Evolutionary conservation across 2,888 invertebrate species (phyloP).

Genomic region (Pecten maximus): DNA sequence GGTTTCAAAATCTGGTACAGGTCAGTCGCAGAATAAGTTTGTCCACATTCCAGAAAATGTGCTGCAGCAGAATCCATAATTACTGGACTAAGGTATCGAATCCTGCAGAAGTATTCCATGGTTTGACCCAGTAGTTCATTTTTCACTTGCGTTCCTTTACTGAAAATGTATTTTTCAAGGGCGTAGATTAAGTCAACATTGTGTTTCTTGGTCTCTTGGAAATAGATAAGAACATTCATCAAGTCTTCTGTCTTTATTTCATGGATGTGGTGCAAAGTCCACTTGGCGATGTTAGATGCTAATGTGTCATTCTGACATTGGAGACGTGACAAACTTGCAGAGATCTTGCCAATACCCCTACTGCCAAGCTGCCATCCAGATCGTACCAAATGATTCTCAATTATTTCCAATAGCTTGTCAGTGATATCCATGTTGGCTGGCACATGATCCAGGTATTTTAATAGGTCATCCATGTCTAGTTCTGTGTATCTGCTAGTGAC

Average conservation of each 20-base stretch:
- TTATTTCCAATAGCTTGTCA: not conserved
- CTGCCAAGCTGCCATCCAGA: not conserved
- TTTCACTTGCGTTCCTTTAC: not conserved
- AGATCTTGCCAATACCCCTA: not conserved
- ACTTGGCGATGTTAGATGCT: not conserved
- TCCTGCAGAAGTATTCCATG: not conserved
- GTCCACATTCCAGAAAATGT: not conserved
- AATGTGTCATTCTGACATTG: not conserved
- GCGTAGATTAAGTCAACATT: not conserved
- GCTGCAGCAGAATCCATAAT: not conserved
- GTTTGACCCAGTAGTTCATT: slow-evolving; percentile 10
- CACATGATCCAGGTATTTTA: slow-evolving; percentile 5
- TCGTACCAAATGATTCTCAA: not conserved
- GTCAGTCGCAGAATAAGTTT: not conserved
- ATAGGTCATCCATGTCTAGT: not conserved
- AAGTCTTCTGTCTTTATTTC: not conserved
- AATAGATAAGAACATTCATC: not conserved
- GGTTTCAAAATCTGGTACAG: not conserved
- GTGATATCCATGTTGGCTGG: slow-evolving; percentile 16
- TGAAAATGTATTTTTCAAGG: not conserved
- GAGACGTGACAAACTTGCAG: not conserved
- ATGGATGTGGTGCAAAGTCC: not conserved
- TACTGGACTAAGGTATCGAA: not conserved
- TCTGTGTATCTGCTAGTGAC: not conserved
- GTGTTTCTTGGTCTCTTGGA: not conserved